Percentiles rank a stretch among this genome's conserved stretches.
These are phyloP conservation scores for Amitus sp. DNA, from an alignment of 2,888 invertebrate genomes.

Conservation along the genomic window DNA sequence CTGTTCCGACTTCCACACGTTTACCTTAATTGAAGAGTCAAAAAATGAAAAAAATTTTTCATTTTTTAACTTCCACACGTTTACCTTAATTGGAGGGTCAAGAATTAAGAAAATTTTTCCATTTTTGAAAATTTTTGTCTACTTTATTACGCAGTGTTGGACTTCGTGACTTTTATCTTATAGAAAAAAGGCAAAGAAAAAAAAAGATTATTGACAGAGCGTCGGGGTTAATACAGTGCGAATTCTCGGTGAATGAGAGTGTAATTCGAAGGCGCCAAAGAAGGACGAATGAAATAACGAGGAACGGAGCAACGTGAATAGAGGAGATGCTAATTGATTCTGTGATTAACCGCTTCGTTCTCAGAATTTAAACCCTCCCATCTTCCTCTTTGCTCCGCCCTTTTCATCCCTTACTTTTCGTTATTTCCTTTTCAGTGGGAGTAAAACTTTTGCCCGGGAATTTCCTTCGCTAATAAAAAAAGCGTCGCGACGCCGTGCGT, in stretches of 20 bases:
- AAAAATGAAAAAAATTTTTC: background rate
- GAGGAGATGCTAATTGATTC: conserved; percentile 59
- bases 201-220: too few species aligned
- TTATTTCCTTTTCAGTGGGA: conserved; percentile 21
- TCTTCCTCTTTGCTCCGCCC: conserved; percentile 16
- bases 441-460: conserved; percentile 18
- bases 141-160: too few species aligned
- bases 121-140: too few species aligned
- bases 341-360: conserved; percentile 60
- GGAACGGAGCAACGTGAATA: conserved; percentile 44
- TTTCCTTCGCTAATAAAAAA: conserved; percentile 14
- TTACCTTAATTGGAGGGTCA: conserved; percentile 1
- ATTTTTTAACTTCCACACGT: too few species aligned
- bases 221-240: conserved; percentile 29
- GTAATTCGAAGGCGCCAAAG: conserved; percentile 50
- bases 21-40: too few species aligned
- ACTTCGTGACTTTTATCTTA: too few species aligned
- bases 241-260: conserved; percentile 34
- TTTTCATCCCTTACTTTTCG: conserved; percentile 16
- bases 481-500: background rate
- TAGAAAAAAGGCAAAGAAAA: too few species aligned
- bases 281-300: conserved; percentile 52
- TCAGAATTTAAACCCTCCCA: conserved; percentile 53
- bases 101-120: too few species aligned
- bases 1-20: too few species aligned